phyloP scores from a whole-genome alignment of 1,140 invertebrate species.

The Dendrolimus kikuchii region DNA sequence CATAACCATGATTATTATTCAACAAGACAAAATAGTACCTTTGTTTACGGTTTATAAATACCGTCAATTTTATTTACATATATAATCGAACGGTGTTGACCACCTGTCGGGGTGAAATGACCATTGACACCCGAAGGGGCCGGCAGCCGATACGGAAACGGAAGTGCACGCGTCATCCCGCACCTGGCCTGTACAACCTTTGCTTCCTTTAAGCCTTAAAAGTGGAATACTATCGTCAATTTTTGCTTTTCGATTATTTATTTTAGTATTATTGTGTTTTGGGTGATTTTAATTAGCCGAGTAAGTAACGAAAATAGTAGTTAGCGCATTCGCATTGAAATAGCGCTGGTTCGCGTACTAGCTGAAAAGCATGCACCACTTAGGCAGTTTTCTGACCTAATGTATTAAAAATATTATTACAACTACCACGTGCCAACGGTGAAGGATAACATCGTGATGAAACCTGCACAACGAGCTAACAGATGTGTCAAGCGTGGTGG shows the following conservation, averaged over 20 bases:
- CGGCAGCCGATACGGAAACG: constrained; percentile 35
- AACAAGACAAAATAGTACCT: neutral
- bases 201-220: constrained; percentile 57
- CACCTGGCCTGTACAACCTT: constrained; percentile 50
- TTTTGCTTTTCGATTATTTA: neutral
- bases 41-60: neutral
- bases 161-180: constrained; percentile 47
- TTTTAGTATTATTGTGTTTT: too few relatives aligned
- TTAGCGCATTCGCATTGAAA: too few relatives aligned
- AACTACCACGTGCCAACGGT: too few relatives aligned
- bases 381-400: too few relatives aligned
- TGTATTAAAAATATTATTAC: too few relatives aligned
- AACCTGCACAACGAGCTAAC: too few relatives aligned
- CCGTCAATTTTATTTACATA: neutral
- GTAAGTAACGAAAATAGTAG: too few relatives aligned
- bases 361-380: too few relatives aligned
- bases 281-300: too few relatives aligned
- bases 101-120: constrained; percentile 28
- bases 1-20: neutral
- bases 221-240: constrained; percentile 26
- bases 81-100: constrained; percentile 21
- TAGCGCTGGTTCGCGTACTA: too few relatives aligned
- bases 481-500: too few relatives aligned
- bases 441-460: too few relatives aligned
- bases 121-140: constrained; percentile 9